Evolutionary conservation across 2,888 invertebrate species (phyloP).

Genomic region (Meghimatium bilineatum): DNA sequence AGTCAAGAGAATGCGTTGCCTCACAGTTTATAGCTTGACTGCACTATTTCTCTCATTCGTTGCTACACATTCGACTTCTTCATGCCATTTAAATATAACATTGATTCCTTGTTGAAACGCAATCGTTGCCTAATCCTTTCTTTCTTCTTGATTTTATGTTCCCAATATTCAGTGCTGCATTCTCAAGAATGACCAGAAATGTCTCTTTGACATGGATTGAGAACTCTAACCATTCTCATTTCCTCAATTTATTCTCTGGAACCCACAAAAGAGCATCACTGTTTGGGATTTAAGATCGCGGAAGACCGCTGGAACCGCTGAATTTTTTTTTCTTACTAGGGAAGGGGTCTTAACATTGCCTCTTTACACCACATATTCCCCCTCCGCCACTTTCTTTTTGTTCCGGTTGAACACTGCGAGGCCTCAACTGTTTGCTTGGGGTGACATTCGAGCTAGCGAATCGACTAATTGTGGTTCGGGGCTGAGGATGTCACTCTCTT

Average conservation of each 20-base stretch:
- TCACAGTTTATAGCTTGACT: too few species aligned
- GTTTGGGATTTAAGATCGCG: conserved; percentile 12
- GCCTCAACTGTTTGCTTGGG: conserved; percentile 30
- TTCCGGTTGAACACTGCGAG: conserved; percentile 1
- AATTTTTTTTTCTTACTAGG: not conserved
- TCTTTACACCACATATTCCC: not conserved
- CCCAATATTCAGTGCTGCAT: not conserved
- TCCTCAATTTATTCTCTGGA: conserved; percentile 7
- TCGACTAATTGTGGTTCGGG: conserved; percentile 40
- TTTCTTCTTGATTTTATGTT: not conserved
- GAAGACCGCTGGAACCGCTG: not conserved
- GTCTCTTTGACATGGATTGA: not conserved
- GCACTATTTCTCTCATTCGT: too few species aligned
- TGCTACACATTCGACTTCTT: too few species aligned
- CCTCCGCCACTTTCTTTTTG: conserved; percentile 1
- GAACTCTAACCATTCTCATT: conserved; percentile 14
- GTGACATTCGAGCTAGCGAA: conserved; percentile 29
- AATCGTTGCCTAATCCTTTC: not conserved
- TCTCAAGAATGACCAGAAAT: not conserved
- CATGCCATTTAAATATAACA: too few species aligned
- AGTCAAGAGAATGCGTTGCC: too few species aligned
- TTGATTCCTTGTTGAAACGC: too few species aligned
- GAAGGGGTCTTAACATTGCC: not conserved
- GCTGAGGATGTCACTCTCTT: conserved; percentile 18
- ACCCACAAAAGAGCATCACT: conserved; percentile 27